A percentile compares a stretch with the other conserved stretches of the same genome.
These are phyloP conservation scores for Prunella fulvescens DNA, from an alignment of 2,113 vertebrate species.

Conservation along the genomic window DNA sequence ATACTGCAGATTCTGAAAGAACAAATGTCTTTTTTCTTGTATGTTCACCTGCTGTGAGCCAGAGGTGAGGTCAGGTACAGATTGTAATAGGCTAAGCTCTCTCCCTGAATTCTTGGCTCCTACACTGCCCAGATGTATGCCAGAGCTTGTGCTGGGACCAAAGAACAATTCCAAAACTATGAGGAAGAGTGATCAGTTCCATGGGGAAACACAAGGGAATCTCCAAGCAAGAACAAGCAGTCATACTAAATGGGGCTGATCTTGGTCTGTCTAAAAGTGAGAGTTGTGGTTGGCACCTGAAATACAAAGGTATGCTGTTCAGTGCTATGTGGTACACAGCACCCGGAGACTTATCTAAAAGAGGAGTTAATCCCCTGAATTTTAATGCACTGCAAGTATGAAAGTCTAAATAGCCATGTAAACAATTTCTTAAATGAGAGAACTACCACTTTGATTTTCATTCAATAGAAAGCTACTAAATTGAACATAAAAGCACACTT, in stretches of 20 bases:
- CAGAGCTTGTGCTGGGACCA: background rate
- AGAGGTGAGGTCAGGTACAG: background rate
- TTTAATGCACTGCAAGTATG: background rate
- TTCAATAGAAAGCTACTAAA: background rate
- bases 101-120: background rate
- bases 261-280: background rate
- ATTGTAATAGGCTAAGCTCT: background rate
- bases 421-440: slow-evolving; percentile 13
- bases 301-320: background rate
- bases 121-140: background rate
- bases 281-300: background rate
- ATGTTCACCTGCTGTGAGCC: background rate
- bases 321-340: background rate
- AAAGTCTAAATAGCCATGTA: slow-evolving; percentile 21
- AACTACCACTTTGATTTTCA: slow-evolving; percentile 56
- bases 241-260: background rate
- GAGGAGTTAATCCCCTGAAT: background rate
- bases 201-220: background rate
- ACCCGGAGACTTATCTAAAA: background rate
- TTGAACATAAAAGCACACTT: slow-evolving; percentile 22
- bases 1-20: background rate
- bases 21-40: background rate
- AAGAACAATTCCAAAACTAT: background rate
- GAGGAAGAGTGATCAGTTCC: background rate
- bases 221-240: background rate